Conservation (phyloP, 2,113 vertebrate species). For the Pluvialis apricaria region DNA sequence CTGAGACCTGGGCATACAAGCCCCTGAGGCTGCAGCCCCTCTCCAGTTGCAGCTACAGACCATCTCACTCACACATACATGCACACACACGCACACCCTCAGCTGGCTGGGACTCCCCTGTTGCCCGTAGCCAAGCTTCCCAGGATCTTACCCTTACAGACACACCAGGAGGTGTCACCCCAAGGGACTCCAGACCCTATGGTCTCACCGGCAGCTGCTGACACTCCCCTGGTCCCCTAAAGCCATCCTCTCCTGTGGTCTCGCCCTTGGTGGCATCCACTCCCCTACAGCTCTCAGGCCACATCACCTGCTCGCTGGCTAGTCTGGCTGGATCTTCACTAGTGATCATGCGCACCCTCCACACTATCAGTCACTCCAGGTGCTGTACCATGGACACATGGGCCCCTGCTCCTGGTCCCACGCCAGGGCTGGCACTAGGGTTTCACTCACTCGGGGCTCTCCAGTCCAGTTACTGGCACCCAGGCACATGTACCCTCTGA, state of each 20-base stretch:
- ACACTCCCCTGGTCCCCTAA: background rate
- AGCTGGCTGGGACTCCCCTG: background rate
- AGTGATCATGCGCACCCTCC: background rate
- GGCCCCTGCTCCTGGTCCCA: background rate
- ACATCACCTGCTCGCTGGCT: fast-evolving
- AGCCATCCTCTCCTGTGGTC: background rate
- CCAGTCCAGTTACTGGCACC: background rate
- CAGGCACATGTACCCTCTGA: background rate
- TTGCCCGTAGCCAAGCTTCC: background rate
- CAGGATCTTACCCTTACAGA: background rate
- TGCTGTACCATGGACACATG: background rate
- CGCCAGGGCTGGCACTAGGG: background rate
- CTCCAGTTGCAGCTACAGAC: background rate
- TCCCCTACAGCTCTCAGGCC: background rate
- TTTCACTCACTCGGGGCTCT: background rate
- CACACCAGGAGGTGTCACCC: background rate
- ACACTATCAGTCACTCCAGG: background rate
- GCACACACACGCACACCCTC: fast-evolving
- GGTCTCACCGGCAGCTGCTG: background rate
- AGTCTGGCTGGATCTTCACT: background rate
- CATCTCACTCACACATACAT: background rate
- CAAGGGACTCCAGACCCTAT: background rate
- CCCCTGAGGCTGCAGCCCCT: background rate
- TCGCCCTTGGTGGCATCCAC: fast-evolving
- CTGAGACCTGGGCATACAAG: too few relatives aligned